Evolutionary conservation across 2,888 invertebrate species (phyloP).

Genomic region (Achlya flavicornis): DNA sequence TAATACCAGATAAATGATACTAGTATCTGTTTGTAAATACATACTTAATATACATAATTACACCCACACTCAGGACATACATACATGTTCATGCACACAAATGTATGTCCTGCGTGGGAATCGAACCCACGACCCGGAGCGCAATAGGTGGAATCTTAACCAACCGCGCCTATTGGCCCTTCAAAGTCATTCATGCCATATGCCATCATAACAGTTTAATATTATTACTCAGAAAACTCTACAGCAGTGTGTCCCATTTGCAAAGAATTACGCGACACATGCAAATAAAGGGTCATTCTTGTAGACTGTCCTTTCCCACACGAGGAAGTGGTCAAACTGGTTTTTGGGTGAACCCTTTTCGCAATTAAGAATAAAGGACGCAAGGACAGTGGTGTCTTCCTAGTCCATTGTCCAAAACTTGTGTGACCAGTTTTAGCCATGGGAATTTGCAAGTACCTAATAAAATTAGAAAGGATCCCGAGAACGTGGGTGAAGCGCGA

Average conservation of each 20-base stretch:
- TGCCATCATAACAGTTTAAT: too few relatives aligned
- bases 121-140: too few relatives aligned
- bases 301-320: conserved; percentile 71
- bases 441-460: conserved; percentile 39
- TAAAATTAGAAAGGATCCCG: not conserved
- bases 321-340: conserved; percentile 70
- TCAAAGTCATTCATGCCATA: too few relatives aligned
- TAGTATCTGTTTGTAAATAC: too few relatives aligned
- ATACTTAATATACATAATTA: too few relatives aligned
- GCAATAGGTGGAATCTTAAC: too few relatives aligned
- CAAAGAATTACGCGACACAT: conserved; percentile 40
- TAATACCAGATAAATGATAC: too few relatives aligned
- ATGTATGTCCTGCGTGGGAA: too few relatives aligned
- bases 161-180: too few relatives aligned
- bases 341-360: conserved; percentile 70
- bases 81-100: too few relatives aligned
- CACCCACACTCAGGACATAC: too few relatives aligned
- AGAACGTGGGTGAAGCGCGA: too few relatives aligned
- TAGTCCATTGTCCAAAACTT: conserved; percentile 75
- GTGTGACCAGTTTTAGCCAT: conserved; percentile 67
- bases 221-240: conserved; percentile 17
- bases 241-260: conserved; percentile 39
- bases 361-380: conserved; percentile 39
- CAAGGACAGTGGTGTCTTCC: conserved; percentile 63
- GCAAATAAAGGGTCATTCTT: conserved; percentile 74